phyloP scores from a whole-genome alignment of 2,797 vertebrate genomes.

The Mormyrus hasselquistii region DNA sequence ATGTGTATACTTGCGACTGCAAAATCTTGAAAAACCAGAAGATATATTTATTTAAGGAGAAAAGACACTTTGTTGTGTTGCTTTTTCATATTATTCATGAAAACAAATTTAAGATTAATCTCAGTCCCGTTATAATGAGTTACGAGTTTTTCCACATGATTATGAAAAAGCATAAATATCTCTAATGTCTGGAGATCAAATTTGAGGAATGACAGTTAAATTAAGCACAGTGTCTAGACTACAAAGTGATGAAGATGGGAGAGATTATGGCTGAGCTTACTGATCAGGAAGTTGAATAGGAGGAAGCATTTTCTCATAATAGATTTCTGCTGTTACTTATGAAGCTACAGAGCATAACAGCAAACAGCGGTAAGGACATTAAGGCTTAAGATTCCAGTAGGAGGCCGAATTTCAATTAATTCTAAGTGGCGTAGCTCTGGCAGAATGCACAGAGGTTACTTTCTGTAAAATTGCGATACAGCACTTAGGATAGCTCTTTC shows the following conservation, averaged over 20 bases:
- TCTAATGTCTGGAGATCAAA: not conserved
- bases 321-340: not conserved
- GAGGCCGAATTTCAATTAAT: not conserved
- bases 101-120: not conserved
- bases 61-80: not conserved
- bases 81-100: not conserved
- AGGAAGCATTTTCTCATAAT: not conserved
- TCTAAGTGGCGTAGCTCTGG: not conserved
- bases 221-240: not conserved
- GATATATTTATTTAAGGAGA: not conserved
- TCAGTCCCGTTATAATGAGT: not conserved
- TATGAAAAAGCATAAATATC: not conserved
- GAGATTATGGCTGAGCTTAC: not conserved
- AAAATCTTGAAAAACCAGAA: not conserved
- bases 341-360: not conserved
- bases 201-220: not conserved
- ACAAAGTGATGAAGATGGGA: not conserved
- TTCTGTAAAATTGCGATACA: not conserved
- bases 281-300: not conserved
- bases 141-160: not conserved
- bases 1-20: not conserved
- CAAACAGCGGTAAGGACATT: not conserved
- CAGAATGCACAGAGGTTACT: not conserved
- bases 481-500: not conserved
- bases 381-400: not conserved